A percentile compares a stretch with the other conserved stretches of the same genome.
Evolutionary conservation across 2,797 vertebrate genomes (phyloP).

Genomic region (Hydrocynus forskahlii): DNA sequence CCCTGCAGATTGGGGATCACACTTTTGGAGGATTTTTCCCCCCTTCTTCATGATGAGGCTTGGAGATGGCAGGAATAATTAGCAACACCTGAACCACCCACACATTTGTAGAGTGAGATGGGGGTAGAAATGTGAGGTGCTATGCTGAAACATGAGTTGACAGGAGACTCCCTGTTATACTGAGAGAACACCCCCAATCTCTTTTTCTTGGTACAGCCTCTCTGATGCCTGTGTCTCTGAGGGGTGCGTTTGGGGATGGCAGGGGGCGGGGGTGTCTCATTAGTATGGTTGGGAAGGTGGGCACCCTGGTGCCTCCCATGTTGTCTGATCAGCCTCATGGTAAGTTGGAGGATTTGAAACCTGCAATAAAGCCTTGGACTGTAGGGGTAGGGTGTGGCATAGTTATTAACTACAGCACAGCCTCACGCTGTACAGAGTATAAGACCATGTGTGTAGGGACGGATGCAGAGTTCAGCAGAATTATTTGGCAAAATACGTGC

Average conservation of each 20-base stretch:
- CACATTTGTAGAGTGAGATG: constrained; percentile 31
- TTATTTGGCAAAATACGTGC: background rate
- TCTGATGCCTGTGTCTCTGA: constrained; percentile 34
- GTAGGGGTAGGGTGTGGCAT: constrained; percentile 17
- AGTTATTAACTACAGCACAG: constrained; percentile 38
- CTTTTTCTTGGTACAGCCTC: constrained; percentile 15
- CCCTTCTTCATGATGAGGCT: constrained; percentile 29
- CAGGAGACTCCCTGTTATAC: constrained; percentile 46
- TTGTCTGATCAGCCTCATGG: constrained; percentile 57
- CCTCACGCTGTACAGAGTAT: constrained; percentile 1
- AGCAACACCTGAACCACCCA: constrained; percentile 47
- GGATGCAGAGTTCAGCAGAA: background rate
- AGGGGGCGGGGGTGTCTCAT: constrained; percentile 48
- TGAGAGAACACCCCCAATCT: constrained; percentile 18
- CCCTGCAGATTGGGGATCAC: constrained; percentile 34
- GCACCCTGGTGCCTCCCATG: constrained; percentile 34
- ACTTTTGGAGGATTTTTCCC: constrained; percentile 33
- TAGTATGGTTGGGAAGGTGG: constrained; percentile 53
- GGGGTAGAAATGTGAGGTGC: constrained; percentile 41
- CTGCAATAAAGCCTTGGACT: constrained; percentile 16
- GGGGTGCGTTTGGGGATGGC: constrained; percentile 31
- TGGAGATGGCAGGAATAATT: constrained; percentile 55
- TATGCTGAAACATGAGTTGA: constrained; percentile 55
- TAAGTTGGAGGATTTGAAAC: constrained; percentile 32
- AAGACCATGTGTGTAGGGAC: constrained; percentile 9